These are phyloP conservation scores for Stictonetta naevosa DNA, from an alignment of 2,113 vertebrate species.

Conservation along the genomic window DNA sequence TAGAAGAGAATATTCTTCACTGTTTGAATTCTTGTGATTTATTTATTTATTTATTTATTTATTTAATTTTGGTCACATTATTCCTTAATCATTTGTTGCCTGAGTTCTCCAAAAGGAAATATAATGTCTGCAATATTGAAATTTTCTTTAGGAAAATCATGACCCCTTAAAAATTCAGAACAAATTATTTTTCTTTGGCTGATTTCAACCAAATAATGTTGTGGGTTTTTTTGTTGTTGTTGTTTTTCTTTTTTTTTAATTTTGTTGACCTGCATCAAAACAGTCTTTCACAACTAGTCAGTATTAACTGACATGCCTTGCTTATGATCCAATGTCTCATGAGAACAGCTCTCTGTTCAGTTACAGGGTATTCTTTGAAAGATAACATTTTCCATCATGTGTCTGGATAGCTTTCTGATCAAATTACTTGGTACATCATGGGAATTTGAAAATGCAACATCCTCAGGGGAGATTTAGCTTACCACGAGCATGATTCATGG, in stretches of 20 bases:
- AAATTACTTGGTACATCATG: background rate
- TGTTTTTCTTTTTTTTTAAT: background rate
- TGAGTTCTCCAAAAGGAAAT: background rate
- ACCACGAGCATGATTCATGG: background rate
- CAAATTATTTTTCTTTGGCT: background rate
- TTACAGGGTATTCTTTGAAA: background rate
- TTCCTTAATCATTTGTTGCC: background rate
- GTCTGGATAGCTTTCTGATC: background rate
- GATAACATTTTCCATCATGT: background rate
- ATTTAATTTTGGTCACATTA: conserved; percentile 11
- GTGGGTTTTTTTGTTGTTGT: no score
- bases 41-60: conserved; percentile 23
- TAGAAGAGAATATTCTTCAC: conserved; percentile 48
- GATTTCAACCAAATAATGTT: background rate
- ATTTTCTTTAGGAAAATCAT: background rate
- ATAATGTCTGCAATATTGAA: background rate
- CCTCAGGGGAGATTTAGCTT: background rate
- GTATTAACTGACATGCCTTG: background rate
- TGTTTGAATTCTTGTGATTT: conserved; percentile 46
- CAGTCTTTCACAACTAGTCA: background rate
- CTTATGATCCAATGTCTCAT: background rate
- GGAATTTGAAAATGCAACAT: background rate
- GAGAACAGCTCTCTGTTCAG: background rate
- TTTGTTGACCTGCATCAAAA: background rate
- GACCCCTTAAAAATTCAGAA: background rate